These are phyloP conservation scores for Chrysoperla carnea DNA, from an alignment of 1,140 invertebrate species.

Conservation along the genomic window DNA sequence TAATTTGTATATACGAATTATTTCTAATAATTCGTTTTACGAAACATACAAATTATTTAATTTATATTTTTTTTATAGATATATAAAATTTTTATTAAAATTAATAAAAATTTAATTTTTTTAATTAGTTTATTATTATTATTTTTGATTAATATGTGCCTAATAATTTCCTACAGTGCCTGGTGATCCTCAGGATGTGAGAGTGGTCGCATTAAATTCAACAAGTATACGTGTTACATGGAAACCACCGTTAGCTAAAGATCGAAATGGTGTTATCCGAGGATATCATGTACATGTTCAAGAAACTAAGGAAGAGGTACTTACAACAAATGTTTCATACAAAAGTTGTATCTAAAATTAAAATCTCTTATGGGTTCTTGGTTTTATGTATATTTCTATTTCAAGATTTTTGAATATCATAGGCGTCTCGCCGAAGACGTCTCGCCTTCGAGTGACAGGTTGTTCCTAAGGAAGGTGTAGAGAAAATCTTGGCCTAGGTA, in stretches of 20 bases:
- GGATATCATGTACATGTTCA: slow-evolving; percentile 93
- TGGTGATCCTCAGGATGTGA: slow-evolving; percentile 83
- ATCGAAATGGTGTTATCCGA: slow-evolving; percentile 89
- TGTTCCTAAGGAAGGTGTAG: no score
- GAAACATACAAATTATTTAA: no score
- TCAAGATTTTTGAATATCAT: neutral
- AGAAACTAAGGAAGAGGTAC: slow-evolving; percentile 71
- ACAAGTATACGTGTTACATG: slow-evolving; percentile 82
- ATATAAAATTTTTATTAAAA: no score
- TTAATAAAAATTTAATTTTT: no score
- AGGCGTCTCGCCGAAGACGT: no score
- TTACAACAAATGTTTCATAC: slow-evolving; percentile 2
- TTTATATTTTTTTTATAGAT: no score
- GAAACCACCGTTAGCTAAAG: slow-evolving; percentile 76
- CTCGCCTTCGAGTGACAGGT: no score
- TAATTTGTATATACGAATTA: no score
- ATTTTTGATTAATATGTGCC: no score
- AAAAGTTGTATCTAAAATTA: neutral
- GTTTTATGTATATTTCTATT: slow-evolving; percentile 1
- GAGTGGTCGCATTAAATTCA: slow-evolving; percentile 73
- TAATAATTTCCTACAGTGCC: slow-evolving; percentile 56
- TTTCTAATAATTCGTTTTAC: no score
- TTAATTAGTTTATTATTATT: no score
- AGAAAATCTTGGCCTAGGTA: no score
- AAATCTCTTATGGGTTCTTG: neutral